A percentile compares a stretch with the other conserved stretches of the same genome.
Conservation (phyloP, 2,888 invertebrate genomes). For the Lepidonotus clava region DNA sequence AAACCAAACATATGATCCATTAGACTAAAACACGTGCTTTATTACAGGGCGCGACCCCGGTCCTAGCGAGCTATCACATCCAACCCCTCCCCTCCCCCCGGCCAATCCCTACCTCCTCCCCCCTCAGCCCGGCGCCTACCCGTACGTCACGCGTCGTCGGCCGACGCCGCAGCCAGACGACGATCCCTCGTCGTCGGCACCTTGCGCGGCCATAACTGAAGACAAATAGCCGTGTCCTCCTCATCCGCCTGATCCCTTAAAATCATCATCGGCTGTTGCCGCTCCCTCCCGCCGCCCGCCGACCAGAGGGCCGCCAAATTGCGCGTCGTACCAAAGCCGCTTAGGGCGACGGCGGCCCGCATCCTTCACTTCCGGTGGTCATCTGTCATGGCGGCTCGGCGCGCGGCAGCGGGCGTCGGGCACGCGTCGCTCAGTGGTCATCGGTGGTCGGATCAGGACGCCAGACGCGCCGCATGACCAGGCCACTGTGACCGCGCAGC, state of each 20-base stretch:
- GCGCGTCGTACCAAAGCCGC: slow-evolving; percentile 31
- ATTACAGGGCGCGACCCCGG: slow-evolving; percentile 36
- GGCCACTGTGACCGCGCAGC: slow-evolving; percentile 18
- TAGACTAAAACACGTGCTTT: slow-evolving; percentile 52
- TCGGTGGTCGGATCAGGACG: background rate
- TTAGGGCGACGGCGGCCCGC: slow-evolving; percentile 39
- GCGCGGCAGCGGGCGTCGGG: background rate
- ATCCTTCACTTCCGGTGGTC: slow-evolving; percentile 41
- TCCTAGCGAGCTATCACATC: background rate
- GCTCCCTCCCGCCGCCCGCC: slow-evolving; percentile 6
- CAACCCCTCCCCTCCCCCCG: background rate
- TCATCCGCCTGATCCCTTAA: slow-evolving; percentile 50
- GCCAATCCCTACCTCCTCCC: background rate
- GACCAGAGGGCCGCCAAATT: slow-evolving; percentile 43
- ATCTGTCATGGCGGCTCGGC: slow-evolving; percentile 51
- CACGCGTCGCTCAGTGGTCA: background rate
- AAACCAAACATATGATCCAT: slow-evolving; percentile 54
- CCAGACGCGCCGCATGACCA: background rate
- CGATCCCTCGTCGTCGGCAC: background rate
- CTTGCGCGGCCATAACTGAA: slow-evolving; percentile 36
- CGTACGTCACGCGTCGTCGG: background rate
- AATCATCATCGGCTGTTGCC: slow-evolving; percentile 18
- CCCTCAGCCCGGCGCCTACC: background rate
- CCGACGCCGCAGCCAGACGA: background rate
- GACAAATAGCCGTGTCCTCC: slow-evolving; percentile 45